A percentile compares a stretch with the other conserved stretches of the same genome.
Evolutionary conservation across 2,888 invertebrate species (phyloP).

Genomic region (Cerastis rubricosa): DNA sequence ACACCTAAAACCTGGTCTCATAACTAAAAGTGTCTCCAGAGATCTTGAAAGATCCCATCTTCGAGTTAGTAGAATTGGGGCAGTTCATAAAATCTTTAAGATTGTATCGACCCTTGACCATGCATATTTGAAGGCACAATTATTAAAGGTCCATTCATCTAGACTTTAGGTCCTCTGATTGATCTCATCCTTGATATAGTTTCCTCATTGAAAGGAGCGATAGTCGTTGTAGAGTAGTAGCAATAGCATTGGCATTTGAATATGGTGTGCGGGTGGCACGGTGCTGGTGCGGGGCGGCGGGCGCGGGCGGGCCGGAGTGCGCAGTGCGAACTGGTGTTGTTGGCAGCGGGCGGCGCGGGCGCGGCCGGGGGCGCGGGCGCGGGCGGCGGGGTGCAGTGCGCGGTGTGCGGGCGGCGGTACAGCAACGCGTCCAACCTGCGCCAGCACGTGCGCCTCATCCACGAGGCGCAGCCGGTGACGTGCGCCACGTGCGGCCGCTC

Average conservation of each 20-base stretch:
- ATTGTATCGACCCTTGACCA: not conserved
- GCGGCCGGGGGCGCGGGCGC: slow-evolving; percentile 71
- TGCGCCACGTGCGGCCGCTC: slow-evolving; percentile 93
- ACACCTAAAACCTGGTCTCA: slow-evolving; percentile 34
- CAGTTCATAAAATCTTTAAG: slow-evolving; percentile 1
- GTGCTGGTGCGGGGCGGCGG: slow-evolving; percentile 80
- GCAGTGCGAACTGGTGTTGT: slow-evolving; percentile 86
- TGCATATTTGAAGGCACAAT: slow-evolving; percentile 1
- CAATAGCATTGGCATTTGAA: slow-evolving; percentile 54
- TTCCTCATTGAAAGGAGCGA: not conserved
- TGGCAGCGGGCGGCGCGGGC: slow-evolving; percentile 82
- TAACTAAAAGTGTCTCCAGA: slow-evolving; percentile 17
- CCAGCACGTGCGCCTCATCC: slow-evolving; percentile 94
- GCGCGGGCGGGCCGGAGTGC: slow-evolving; percentile 79
- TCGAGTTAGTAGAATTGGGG: slow-evolving; percentile 9
- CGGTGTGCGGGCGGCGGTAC: slow-evolving; percentile 93
- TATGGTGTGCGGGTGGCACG: slow-evolving; percentile 67
- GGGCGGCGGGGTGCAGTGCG: slow-evolving; percentile 89
- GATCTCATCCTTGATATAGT: slow-evolving; percentile 6
- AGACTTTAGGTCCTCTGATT: slow-evolving; percentile 15
- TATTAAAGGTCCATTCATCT: slow-evolving; percentile 23
- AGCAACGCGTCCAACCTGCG: slow-evolving; percentile 94
- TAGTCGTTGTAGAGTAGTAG: slow-evolving; percentile 18
- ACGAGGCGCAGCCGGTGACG: slow-evolving; percentile 93
- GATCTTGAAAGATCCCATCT: not conserved